Conservation (phyloP, 2,797 vertebrate species). For the Scolopax rusticola region DNA sequence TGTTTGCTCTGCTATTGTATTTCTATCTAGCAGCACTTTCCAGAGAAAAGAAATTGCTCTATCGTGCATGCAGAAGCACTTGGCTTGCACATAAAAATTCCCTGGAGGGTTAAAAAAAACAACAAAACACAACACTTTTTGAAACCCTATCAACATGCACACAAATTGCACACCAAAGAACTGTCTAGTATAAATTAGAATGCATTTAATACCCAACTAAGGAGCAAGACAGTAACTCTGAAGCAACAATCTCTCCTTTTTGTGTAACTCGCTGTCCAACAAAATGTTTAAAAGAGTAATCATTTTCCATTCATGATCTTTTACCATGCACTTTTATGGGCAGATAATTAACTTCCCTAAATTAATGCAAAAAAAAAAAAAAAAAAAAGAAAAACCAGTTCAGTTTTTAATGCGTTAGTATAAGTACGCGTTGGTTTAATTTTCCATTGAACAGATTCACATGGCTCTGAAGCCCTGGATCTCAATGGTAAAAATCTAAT, state of each 20-base stretch:
- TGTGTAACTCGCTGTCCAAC: not conserved
- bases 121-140: not conserved
- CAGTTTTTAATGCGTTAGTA: not conserved
- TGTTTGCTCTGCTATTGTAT: slow-evolving; percentile 37
- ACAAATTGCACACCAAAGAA: slow-evolving; percentile 24
- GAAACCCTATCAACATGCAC: slow-evolving; percentile 42
- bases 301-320: slow-evolving; percentile 17
- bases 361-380: not conserved
- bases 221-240: not conserved
- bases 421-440: not conserved
- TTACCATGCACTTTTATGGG: slow-evolving; percentile 13
- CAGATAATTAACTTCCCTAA: not conserved
- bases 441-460: not conserved
- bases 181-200: slow-evolving; percentile 12
- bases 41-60: slow-evolving; percentile 19
- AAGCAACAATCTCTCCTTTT: not conserved
- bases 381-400: not conserved
- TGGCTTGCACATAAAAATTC: slow-evolving; percentile 42
- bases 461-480: not conserved
- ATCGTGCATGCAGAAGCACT: slow-evolving; percentile 40
- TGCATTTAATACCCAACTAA: slow-evolving; percentile 4
- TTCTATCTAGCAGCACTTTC: slow-evolving; percentile 52
- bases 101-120: not conserved
- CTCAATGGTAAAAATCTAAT: not conserved
- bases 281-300: slow-evolving; percentile 37